These are phyloP conservation scores for Caloenas nicobarica DNA, from an alignment of 2,113 vertebrate genomes.

Conservation along the genomic window DNA sequence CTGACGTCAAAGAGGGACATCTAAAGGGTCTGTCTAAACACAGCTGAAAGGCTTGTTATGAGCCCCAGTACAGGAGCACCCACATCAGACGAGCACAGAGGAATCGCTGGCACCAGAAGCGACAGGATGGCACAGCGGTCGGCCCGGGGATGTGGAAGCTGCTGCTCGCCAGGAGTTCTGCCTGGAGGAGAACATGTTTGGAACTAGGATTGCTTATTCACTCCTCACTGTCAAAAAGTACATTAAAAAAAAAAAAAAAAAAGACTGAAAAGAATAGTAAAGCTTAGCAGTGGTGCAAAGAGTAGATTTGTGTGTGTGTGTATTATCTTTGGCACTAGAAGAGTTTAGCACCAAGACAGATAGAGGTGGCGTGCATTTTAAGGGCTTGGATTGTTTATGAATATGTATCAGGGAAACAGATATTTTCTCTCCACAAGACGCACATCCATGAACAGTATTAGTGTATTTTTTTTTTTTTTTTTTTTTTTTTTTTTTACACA, in stretches of 20 bases:
- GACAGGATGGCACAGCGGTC: neutral
- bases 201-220: neutral
- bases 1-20: constrained; percentile 13
- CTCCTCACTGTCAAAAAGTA: neutral
- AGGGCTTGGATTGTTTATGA: neutral
- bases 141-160: neutral
- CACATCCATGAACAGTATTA: neutral
- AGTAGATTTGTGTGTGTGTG: neutral
- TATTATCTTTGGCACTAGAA: neutral
- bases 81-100: neutral
- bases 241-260: neutral
- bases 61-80: neutral
- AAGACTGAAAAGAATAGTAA: neutral
- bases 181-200: neutral
- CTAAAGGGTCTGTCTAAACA: neutral
- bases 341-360: neutral
- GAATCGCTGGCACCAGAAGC: neutral
- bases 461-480: neutral
- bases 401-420: neutral
- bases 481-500: no score
- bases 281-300: neutral
- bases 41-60: neutral
- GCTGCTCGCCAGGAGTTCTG: neutral
- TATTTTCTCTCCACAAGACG: neutral
- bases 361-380: neutral